These are phyloP conservation scores for Cardiocondyla obscurior DNA, from an alignment of 1,140 invertebrate genomes.

Conservation along the genomic window DNA sequence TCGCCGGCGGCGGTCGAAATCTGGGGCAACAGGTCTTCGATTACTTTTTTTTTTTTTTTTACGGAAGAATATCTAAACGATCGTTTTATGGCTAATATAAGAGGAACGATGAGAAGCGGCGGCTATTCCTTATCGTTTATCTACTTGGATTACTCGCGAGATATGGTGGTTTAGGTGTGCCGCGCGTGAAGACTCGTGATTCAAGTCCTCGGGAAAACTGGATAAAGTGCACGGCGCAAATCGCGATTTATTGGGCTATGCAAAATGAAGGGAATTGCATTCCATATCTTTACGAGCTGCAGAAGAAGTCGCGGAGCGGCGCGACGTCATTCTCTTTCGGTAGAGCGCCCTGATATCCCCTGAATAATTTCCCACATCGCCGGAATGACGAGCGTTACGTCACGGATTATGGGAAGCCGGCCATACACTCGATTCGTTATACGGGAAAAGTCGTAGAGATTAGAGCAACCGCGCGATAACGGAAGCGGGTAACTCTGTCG, in stretches of 20 bases:
- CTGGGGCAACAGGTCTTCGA: neutral
- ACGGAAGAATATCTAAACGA: constrained; percentile 13
- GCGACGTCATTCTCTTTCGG: neutral
- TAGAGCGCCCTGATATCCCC: constrained; percentile 12
- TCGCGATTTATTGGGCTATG: constrained; percentile 42
- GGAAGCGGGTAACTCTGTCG: constrained; percentile 40
- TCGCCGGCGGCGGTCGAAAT: no score
- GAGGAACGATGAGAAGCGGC: constrained; percentile 8
- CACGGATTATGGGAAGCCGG: constrained; percentile 23
- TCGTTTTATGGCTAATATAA: constrained; percentile 35
- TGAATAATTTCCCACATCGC: constrained; percentile 8
- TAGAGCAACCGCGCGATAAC: constrained; percentile 47
- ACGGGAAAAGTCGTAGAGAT: constrained; percentile 1
- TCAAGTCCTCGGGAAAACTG: constrained; percentile 2
- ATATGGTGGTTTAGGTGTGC: constrained; percentile 29
- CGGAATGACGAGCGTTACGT: constrained; percentile 22
- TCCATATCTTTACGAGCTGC: constrained; percentile 41
- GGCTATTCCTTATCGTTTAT: constrained; percentile 37
- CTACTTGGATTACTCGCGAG: constrained; percentile 18
- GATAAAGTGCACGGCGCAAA: constrained; percentile 18
- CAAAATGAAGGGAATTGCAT: constrained; percentile 39
- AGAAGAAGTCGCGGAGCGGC: constrained; percentile 11
- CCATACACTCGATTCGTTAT: constrained; percentile 29
- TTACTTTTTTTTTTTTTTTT: no score
- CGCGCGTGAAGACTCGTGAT: neutral